These are phyloP conservation scores for Platichthys flesus DNA, from an alignment of 2,113 vertebrate genomes.

Conservation along the genomic window DNA sequence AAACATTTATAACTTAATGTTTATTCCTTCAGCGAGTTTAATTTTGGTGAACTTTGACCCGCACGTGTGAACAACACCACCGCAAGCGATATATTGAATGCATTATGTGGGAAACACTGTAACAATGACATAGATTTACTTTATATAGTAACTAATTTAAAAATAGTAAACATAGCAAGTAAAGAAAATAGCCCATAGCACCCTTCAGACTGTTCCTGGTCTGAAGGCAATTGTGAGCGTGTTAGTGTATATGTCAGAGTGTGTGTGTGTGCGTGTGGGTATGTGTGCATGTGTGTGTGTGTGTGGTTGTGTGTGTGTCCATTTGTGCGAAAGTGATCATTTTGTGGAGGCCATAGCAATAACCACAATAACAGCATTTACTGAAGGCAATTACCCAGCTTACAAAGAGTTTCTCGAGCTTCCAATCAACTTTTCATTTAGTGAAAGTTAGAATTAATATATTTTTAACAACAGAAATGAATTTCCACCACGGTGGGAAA, in stretches of 20 bases:
- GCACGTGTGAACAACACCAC: too few species aligned
- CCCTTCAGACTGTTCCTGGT: too few species aligned
- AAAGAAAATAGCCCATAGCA: too few species aligned
- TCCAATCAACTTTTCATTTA: neutral
- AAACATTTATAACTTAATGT: too few species aligned
- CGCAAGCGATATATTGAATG: too few species aligned
- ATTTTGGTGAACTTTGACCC: too few species aligned
- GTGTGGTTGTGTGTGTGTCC: neutral
- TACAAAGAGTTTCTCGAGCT: neutral
- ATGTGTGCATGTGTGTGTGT: neutral
- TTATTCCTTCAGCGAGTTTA: too few species aligned
- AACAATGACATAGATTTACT: too few species aligned
- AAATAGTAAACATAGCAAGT: too few species aligned
- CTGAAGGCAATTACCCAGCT: neutral
- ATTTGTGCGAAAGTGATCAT: neutral
- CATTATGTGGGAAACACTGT: too few species aligned
- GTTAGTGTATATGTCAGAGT: neutral
- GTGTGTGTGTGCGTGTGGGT: neutral
- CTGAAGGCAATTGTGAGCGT: neutral
- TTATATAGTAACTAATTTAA: too few species aligned
- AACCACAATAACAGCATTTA: constrained; percentile 3
- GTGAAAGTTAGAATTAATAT: neutral
- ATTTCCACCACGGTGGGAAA: neutral
- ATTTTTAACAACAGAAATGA: neutral
- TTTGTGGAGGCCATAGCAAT: neutral